Conservation (phyloP, 2,113 vertebrate genomes). For the Monopterus albus region DNA sequence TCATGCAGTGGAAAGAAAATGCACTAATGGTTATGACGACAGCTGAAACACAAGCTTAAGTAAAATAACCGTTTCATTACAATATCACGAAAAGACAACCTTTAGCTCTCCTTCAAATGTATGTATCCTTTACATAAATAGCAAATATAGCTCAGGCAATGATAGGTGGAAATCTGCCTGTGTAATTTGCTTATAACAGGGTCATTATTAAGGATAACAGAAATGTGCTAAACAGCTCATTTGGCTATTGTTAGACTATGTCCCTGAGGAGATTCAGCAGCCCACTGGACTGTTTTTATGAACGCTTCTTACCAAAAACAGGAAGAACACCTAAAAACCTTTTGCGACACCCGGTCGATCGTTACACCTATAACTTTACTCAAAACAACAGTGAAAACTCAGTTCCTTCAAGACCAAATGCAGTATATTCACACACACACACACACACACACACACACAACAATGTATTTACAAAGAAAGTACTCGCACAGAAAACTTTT, state of each 20-base stretch:
- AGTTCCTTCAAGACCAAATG: conserved; percentile 20
- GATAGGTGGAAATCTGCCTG: conserved; percentile 65
- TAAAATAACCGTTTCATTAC: conserved; percentile 71
- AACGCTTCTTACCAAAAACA: no score
- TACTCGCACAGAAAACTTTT: conserved; percentile 41
- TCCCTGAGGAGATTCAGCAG: conserved; percentile 31
- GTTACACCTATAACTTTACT: background rate
- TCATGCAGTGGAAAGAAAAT: conserved; percentile 84
- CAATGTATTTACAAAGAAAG: conserved; percentile 18
- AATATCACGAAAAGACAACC: conserved; percentile 23
- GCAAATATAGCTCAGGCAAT: conserved; percentile 27
- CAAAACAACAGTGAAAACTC: no score
- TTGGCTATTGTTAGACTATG: conserved; percentile 23
- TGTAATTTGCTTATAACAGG: conserved; percentile 57
- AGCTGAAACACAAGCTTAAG: conserved; percentile 83
- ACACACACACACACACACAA: no score
- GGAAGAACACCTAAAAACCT: no score
- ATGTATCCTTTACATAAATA: conserved; percentile 29
- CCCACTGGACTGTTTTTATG: background rate
- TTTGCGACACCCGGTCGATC: no score
- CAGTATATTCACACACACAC: background rate
- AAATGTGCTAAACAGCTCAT: conserved; percentile 25
- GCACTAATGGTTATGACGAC: conserved; percentile 82
- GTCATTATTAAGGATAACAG: conserved; percentile 60
- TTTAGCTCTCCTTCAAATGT: conserved; percentile 17